Evolutionary conservation across 2,888 invertebrate genomes (phyloP).

Genomic region (Chaetoderma sp.): DNA sequence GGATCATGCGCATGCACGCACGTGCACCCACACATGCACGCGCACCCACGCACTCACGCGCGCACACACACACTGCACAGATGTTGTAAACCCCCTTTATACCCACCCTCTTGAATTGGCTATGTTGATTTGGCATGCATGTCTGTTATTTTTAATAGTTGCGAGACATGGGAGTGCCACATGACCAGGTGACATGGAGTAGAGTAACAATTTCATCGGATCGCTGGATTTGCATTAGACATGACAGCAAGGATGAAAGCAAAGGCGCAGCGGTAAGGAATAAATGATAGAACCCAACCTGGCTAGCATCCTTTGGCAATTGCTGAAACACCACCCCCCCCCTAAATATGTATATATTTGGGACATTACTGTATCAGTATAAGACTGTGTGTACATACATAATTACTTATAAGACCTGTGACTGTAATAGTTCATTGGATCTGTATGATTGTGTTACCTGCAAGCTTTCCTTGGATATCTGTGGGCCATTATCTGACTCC

Average conservation of each 20-base stretch:
- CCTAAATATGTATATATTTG: neutral
- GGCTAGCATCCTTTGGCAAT: neutral
- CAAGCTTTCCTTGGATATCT: no score
- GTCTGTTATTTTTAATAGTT: conserved; percentile 47
- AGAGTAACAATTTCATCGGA: conserved; percentile 67
- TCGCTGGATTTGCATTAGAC: conserved; percentile 65
- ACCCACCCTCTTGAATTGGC: neutral
- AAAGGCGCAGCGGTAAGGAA: neutral
- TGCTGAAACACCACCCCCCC: neutral
- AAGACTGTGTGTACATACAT: no score
- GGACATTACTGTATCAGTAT: no score
- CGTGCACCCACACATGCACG: neutral
- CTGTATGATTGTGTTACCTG: no score
- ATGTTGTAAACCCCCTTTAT: neutral
- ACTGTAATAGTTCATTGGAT: no score
- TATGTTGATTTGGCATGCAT: neutral
- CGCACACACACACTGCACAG: conserved; percentile 5
- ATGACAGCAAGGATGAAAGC: conserved; percentile 49
- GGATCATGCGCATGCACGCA: no score
- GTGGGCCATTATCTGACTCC: no score
- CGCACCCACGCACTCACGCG: conserved; percentile 4
- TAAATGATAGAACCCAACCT: neutral
- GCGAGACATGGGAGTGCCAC: conserved; percentile 60
- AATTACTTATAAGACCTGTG: no score
- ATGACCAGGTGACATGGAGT: conserved; percentile 66